Conservation (phyloP, 2,113 vertebrate genomes). For the Strix uralensis region DNA sequence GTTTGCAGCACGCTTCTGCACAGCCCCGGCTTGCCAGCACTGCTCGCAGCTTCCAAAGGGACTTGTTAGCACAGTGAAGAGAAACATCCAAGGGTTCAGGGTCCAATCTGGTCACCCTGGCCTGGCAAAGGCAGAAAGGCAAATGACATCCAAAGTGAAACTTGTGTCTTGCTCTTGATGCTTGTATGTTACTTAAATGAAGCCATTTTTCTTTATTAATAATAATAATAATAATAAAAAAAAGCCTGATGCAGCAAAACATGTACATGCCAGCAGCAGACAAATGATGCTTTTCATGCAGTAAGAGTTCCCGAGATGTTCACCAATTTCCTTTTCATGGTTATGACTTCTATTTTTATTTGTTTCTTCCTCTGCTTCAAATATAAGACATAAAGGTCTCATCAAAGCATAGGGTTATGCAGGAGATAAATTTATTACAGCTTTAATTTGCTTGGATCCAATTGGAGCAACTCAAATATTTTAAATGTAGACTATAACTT, state of each 20-base stretch:
- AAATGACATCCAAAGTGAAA: neutral
- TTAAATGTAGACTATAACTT: neutral
- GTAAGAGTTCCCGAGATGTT: neutral
- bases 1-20: neutral
- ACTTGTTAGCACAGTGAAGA: neutral
- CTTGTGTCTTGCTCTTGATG: neutral
- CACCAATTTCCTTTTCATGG: neutral
- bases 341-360: neutral
- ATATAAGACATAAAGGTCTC: neutral
- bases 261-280: neutral
- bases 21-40: neutral
- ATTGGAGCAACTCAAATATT: neutral
- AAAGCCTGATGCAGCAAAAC: neutral
- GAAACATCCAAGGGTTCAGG: neutral
- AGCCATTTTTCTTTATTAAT: neutral
- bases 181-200: neutral
- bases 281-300: neutral
- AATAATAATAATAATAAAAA: neutral
- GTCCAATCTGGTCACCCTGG: neutral
- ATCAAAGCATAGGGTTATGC: neutral
- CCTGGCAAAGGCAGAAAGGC: neutral
- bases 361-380: neutral
- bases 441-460: neutral
- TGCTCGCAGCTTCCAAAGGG: neutral
- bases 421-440: neutral